Percentiles rank a stretch among this genome's conserved stretches.
Evolutionary conservation across 2,113 vertebrate genomes (phyloP).

Genomic region (Eptatretus burgeri): DNA sequence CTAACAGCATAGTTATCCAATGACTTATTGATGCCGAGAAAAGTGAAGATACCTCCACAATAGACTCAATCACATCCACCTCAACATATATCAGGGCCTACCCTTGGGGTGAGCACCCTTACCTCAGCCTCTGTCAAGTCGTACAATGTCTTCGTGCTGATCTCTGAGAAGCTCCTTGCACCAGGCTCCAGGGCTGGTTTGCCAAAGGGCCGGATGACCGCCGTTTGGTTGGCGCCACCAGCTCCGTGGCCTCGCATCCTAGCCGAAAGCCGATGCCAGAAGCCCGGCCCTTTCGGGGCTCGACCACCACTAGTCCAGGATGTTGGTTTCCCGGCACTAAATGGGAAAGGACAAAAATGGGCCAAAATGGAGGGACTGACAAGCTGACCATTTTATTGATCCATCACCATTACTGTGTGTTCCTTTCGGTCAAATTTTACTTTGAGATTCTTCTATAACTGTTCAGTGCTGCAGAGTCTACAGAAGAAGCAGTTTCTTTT

Average conservation of each 20-base stretch:
- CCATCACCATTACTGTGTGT: too few relatives aligned
- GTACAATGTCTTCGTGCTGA: slow-evolving; percentile 41
- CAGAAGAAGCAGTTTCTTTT: too few relatives aligned
- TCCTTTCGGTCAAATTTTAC: background rate
- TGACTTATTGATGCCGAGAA: too few relatives aligned
- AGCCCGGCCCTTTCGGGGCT: slow-evolving; percentile 61
- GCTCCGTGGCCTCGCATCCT: slow-evolving; percentile 51
- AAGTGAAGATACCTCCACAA: too few relatives aligned
- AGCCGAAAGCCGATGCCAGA: slow-evolving; percentile 95
- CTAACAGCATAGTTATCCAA: too few relatives aligned
- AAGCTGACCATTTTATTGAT: background rate
- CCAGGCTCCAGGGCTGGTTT: slow-evolving; percentile 67
- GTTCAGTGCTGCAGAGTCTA: too few relatives aligned
- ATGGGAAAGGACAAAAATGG: slow-evolving; percentile 8
- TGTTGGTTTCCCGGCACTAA: slow-evolving; percentile 67
- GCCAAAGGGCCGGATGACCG: slow-evolving; percentile 98
- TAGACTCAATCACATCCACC: too few relatives aligned
- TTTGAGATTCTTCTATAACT: background rate
- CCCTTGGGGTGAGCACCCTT: slow-evolving; percentile 40
- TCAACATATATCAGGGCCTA: too few relatives aligned
- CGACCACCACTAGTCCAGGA: slow-evolving; percentile 99
- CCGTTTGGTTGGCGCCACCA: slow-evolving; percentile 65
- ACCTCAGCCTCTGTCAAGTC: slow-evolving; percentile 38
- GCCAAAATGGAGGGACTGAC: background rate
- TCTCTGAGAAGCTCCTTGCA: slow-evolving; percentile 38